Evolutionary conservation across 2,113 vertebrate species (phyloP), one percentile per base, ranked within the genome.

Genomic region (Percina caprodes): DNA sequence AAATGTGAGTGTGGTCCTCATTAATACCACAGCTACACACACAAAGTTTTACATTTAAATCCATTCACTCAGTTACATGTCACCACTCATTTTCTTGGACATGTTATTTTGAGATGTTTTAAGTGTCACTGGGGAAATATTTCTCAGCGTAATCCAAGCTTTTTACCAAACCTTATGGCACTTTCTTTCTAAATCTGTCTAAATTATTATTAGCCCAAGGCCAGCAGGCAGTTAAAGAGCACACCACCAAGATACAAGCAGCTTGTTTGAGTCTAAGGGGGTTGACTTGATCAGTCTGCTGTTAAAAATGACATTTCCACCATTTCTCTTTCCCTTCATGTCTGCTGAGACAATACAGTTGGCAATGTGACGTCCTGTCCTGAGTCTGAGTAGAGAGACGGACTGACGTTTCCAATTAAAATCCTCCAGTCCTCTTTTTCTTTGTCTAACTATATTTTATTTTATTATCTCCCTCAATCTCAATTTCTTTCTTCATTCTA

Each of bases 351-450:
- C 70, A 18, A 62, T 4, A 3, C 19, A 61, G 48, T 46, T 49
- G 54, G n/a, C 21, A 18, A 74, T 14, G 63, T 85, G 84, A 87
- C 61, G 24, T 68, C 82, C 76, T 77, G 52, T 79, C 78, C 48
- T 61, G 21, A 84, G 59, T 33, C n/a, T 23, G 51, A 71, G 62
- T n/a, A 21, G 24, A 71, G 46, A 69, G 16, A 82, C 14, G 77
- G 59, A 87, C 69, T 80, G 85, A 87, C 70, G 85, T 33, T 48
- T 66, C 87, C 69, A 88, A 91, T 92, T 89, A 90, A 52, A 80
- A 85, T 33, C 63, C 75, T 72, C 61, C 85, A 68, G 61, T 65
- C 33, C 54, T 54, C 61, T 30, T 11, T 78, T 74, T 86, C 15
- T 73, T 74, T 77, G n/a, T 62, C 66, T 68, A 54, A 8, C 21